phyloP scores from a whole-genome alignment of 2,113 vertebrate species.

The Sigmodon hispidus region DNA sequence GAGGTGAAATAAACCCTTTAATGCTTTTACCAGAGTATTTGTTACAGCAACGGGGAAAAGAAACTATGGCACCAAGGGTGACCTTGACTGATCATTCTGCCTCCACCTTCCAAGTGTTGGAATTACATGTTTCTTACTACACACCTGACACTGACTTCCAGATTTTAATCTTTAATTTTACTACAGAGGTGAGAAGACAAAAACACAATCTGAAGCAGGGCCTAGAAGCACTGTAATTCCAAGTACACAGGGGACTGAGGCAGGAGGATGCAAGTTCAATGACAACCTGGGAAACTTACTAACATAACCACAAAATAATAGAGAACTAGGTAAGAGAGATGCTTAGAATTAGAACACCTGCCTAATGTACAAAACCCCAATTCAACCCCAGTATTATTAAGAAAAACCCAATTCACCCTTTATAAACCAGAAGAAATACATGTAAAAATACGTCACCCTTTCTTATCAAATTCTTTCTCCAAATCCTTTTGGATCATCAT shows the following conservation, averaged over 20 bases:
- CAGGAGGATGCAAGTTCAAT: neutral
- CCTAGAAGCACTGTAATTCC: neutral
- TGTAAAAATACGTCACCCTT: slow-evolving; percentile 76
- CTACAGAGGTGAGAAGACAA: neutral
- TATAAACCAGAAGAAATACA: neutral
- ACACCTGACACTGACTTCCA: neutral
- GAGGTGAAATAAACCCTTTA: neutral
- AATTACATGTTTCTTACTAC: neutral
- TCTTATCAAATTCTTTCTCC: slow-evolving; percentile 82
- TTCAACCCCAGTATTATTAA: neutral
- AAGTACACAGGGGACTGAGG: neutral
- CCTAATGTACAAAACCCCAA: neutral
- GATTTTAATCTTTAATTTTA: neutral
- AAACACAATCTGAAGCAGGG: neutral
- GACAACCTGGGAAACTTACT: neutral
- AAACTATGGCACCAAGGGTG: neutral
- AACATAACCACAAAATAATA: neutral
- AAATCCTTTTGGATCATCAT: slow-evolving; percentile 84
- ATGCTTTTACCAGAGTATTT: neutral
- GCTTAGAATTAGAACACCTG: neutral
- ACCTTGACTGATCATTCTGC: neutral
- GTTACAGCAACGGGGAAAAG: neutral
- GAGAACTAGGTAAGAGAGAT: neutral
- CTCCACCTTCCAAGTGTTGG: neutral
- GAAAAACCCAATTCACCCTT: neutral